A percentile compares a stretch with the other conserved stretches of the same genome.
Conservation (phyloP, 2,113 vertebrate species). For the Cyprinodon brontotheroides region DNA sequence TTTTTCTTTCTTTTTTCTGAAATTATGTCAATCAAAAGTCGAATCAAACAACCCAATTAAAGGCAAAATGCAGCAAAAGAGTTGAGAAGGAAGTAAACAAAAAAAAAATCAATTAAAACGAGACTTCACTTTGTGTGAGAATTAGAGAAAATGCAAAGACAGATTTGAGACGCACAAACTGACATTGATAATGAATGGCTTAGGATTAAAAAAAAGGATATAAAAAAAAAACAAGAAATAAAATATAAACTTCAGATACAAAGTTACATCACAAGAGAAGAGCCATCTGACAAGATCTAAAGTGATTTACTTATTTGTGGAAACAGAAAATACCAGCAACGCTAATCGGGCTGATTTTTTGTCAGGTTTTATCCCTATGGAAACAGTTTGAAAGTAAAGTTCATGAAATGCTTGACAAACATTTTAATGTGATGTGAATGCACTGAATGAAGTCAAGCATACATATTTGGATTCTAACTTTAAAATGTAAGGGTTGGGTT, state of each 20-base stretch:
- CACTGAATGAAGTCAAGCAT: not conserved
- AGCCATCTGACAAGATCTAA: not conserved
- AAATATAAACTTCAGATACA: not conserved
- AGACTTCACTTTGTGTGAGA: not conserved
- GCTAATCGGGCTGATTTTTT: not conserved
- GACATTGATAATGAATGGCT: not conserved
- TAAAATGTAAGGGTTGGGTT: too few relatives aligned
- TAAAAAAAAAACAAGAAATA: too few relatives aligned
- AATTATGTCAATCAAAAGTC: slow-evolving; percentile 31
- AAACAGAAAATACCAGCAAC: not conserved
- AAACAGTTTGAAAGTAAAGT: not conserved
- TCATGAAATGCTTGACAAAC: not conserved
- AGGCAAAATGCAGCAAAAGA: slow-evolving; percentile 1
- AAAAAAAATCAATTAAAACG: not conserved
- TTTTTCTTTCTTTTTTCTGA: slow-evolving; percentile 17
- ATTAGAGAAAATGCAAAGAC: slow-evolving; percentile 1
- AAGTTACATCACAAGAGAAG: slow-evolving; percentile 8
- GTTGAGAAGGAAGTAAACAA: not conserved
- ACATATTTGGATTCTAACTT: not conserved
- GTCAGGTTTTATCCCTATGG: not conserved
- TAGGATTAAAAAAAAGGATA: not conserved
- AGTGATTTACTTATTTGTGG: not conserved
- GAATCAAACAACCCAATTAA: slow-evolving; percentile 35
- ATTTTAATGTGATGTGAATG: not conserved
- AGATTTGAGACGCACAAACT: not conserved